Evolutionary conservation across 1,140 invertebrate species (phyloP).

Genomic region (Zaprionus lachaisei): DNA sequence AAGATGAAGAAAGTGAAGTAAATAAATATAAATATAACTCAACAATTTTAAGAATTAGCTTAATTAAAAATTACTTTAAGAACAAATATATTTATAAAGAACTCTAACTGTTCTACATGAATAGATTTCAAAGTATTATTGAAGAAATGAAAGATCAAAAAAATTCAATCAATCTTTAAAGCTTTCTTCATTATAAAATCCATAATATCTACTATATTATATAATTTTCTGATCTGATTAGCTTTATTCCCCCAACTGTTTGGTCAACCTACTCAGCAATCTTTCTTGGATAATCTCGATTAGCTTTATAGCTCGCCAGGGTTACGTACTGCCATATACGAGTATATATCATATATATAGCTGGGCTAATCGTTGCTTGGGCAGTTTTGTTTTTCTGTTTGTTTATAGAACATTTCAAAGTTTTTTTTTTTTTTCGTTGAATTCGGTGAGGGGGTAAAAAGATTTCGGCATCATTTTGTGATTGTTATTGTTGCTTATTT

Average conservation of each 20-base stretch:
- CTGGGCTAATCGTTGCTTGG: slow-evolving; percentile 52
- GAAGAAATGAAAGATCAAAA: no score
- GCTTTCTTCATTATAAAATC: no score
- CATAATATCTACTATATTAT: no score
- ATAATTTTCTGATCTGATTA: no score
- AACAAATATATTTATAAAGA: neutral
- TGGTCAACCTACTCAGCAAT: neutral
- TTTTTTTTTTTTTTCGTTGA: slow-evolving; percentile 64
- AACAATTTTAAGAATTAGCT: no score
- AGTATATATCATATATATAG: neutral
- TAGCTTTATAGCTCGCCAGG: slow-evolving; percentile 28
- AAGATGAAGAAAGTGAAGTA: neutral
- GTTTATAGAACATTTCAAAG: slow-evolving; percentile 68
- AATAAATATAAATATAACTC: no score
- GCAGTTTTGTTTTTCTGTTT: slow-evolving; percentile 51
- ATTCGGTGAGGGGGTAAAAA: slow-evolving; percentile 43
- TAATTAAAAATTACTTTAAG: neutral
- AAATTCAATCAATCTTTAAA: no score
- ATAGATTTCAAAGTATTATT: no score
- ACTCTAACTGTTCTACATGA: no score
- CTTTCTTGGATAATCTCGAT: slow-evolving; percentile 27
- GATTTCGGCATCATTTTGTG: slow-evolving; percentile 61
- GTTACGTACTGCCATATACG: slow-evolving; percentile 6
- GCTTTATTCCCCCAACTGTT: neutral
- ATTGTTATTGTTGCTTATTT: slow-evolving; percentile 44